Percentiles rank a stretch among this genome's conserved stretches.
Conservation (phyloP, 1,140 invertebrate species). For the Diabrotica undecimpunctata region DNA sequence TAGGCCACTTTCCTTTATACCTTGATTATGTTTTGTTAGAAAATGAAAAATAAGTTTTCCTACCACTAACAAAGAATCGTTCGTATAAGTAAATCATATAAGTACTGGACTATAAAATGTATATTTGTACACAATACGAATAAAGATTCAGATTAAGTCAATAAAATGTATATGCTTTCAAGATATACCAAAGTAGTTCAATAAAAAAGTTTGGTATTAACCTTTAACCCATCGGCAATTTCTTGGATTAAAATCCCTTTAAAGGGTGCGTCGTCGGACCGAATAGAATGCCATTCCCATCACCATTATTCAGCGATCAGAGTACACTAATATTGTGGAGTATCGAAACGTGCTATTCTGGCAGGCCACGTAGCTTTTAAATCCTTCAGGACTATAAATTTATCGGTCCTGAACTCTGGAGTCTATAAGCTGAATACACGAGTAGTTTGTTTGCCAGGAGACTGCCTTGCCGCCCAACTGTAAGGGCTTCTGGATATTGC, state of each 20-base stretch:
- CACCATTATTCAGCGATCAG: conserved; percentile 19
- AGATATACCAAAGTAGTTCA: no score
- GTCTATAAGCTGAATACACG: conserved; percentile 33
- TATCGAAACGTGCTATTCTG: conserved; percentile 15
- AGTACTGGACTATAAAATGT: no score
- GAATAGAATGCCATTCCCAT: conserved; percentile 6
- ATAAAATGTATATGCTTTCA: no score
- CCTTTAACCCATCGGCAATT: no score
- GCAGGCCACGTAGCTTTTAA: conserved; percentile 24
- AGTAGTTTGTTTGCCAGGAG: conserved; percentile 33
- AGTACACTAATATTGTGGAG: conserved; percentile 16
- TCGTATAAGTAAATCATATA: no score
- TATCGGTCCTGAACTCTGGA: conserved; percentile 31
- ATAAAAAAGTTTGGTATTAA: no score
- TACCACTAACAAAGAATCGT: no score
- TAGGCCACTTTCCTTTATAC: no score
- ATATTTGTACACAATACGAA: no score
- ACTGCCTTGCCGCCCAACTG: conserved; percentile 27
- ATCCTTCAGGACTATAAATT: conserved; percentile 36
- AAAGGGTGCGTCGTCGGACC: not conserved
- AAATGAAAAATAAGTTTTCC: no score
- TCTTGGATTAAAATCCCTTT: not conserved
- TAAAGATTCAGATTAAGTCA: no score
- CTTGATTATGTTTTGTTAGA: no score
- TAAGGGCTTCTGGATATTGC: conserved; percentile 32